These are phyloP conservation scores for Polietes domitor DNA, from an alignment of 2,888 invertebrate species.

Conservation along the genomic window DNA sequence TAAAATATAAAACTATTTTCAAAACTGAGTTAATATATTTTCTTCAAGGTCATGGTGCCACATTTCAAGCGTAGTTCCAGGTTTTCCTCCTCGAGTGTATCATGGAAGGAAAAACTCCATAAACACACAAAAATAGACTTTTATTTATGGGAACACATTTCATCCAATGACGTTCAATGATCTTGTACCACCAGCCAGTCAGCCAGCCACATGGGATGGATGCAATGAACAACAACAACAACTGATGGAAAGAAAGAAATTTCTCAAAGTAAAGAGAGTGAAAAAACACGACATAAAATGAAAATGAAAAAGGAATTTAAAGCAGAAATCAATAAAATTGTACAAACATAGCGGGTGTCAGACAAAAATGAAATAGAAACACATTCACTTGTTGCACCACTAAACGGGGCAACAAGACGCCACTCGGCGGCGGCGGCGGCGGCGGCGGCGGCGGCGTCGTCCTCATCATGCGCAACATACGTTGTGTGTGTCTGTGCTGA, in stretches of 20 bases:
- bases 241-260: conserved; percentile 41
- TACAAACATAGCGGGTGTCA: conserved; percentile 66
- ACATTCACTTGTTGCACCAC: conserved; percentile 66
- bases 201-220: conserved; percentile 42
- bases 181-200: conserved; percentile 42
- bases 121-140: conserved; percentile 43
- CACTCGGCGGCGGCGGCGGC: not conserved
- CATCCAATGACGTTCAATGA: conserved; percentile 66
- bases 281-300: conserved; percentile 11
- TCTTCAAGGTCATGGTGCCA: too few species aligned
- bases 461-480: not conserved
- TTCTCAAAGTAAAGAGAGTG: conserved; percentile 25
- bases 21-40: too few species aligned
- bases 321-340: conserved; percentile 65
- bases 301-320: conserved; percentile 43
- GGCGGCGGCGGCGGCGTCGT: not conserved
- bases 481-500: too few species aligned
- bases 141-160: conserved; percentile 67
- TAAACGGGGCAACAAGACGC: conserved; percentile 31
- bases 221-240: conserved; percentile 45
- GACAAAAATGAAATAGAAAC: conserved; percentile 55
- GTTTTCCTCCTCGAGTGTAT: not conserved
- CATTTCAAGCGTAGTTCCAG: too few species aligned
- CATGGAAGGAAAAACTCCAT: not conserved
- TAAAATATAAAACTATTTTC: too few species aligned